A percentile compares a stretch with the other conserved stretches of the same genome.
phyloP scores from a whole-genome alignment of 1,140 invertebrate species.

The Amphibalanus amphitrite region DNA sequence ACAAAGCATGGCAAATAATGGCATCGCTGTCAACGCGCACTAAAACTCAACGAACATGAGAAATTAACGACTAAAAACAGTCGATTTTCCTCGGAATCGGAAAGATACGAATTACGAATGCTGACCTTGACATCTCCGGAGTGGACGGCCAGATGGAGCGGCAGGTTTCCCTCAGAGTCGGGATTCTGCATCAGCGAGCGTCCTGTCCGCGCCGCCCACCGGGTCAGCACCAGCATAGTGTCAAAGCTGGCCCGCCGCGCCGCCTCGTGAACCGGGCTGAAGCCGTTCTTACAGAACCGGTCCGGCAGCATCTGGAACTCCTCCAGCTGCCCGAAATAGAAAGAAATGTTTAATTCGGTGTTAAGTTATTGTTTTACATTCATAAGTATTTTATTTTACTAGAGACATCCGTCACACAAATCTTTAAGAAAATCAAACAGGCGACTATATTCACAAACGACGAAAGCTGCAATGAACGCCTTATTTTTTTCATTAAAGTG shows the following conservation, averaged over 20 bases:
- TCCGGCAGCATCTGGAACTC: constrained; percentile 27
- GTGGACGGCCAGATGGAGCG: constrained; percentile 68
- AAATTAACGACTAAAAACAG: no score
- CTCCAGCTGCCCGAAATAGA: background rate
- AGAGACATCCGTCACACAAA: no score
- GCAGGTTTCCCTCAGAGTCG: constrained; percentile 56
- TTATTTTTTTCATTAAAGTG: no score
- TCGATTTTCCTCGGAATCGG: background rate
- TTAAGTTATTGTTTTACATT: no score
- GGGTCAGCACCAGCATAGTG: constrained; percentile 59
- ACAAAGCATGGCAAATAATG: no score
- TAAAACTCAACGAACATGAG: no score
- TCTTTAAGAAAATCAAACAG: no score
- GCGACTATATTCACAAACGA: no score
- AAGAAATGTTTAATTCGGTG: no score
- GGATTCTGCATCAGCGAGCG: constrained; percentile 59
- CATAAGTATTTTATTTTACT: no score
- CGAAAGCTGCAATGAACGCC: no score
- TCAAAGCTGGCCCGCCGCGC: constrained; percentile 67
- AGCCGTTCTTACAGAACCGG: constrained; percentile 60
- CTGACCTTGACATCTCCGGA: constrained; percentile 57
- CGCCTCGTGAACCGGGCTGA: constrained; percentile 72
- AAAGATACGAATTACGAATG: background rate
- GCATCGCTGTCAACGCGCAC: no score
- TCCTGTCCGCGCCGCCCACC: constrained; percentile 50